Evolutionary conservation across 2,797 vertebrate species (phyloP), one percentile per base, ranked within the genome.

Genomic region (Peromyscus attwateri): DNA sequence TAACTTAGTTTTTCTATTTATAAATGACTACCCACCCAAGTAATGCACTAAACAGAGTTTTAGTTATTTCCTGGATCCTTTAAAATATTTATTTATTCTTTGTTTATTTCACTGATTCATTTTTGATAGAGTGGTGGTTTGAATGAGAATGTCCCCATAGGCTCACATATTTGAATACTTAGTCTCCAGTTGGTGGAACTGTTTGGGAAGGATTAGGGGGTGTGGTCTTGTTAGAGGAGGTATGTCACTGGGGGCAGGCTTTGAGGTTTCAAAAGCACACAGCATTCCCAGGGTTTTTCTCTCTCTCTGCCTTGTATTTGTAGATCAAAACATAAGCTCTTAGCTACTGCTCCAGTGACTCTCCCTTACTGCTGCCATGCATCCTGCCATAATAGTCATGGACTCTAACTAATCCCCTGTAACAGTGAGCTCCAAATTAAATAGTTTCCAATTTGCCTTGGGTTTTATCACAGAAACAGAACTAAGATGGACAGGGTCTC

Each of bases 1-100:
- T 25, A 81, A 87, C 91, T 92, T 93, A 40, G 37, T 70, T 84
- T 79, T 87, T 92, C 21, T 82, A 82, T 94, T 89, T 82, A 60
- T 88, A 89, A 92, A 76, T 90, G 76, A 64, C 40, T 57, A 46
- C 19, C 25, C 0, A 21, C 37, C 21, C 27, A 77, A 89, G 40
- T 93, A 93, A 85, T 92, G 1, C 6, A 80, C 7, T 66, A 80
- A 80, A 83, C 2, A 75, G 31, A 29, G 6, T 91, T 55, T 83
- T 68, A 52, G 34, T 87, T 37, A 97, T 94, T 90, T 93, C 23
- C 9, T 57, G 52, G n/a, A 55, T 4, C 9, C 34, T 85, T 89
- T 46, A 84, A 66, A 84, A 66, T 83, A 83, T 43, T 64, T 43
- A 40, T 62, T 66, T 64, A 64, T 29, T 62, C 43, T 83, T 64